Evolutionary conservation across 1,140 invertebrate species (phyloP), one percentile per base, ranked within the genome.

Genomic region (Drosophila funebris): DNA sequence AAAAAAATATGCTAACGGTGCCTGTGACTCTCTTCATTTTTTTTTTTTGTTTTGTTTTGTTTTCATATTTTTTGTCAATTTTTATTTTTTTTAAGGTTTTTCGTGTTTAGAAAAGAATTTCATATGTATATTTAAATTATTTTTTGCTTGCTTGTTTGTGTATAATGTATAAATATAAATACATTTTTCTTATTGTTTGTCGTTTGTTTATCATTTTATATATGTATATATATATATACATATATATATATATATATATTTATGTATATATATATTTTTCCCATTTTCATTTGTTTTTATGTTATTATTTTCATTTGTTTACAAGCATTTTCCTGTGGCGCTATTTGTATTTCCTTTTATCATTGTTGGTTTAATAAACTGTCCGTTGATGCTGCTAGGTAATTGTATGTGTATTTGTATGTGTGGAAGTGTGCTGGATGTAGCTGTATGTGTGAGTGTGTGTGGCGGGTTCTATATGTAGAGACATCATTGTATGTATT

Each of bases 1-100:
- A 81, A 85, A 83, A 83, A 87, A 85, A 81, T 81, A 87, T 82
- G 78, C 78, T 82, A 88, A 87, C 82, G 78, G 83, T 85, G 82
- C 82, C 78, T 69, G 77, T 87, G 75, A 58, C 62, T 72, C 62
- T 87, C 63, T 66, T 60, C 31, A n/a, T 18, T 9, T 64, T 13
- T 31, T 43, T 24, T 33, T 39, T 27, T 37, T 56, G 14, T 61
- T 67, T 41, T 29, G 31, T 14, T 33, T 24, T 27, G 14, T 50
- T 5, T 52, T 54, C 39, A 8, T 39, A 11, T n/a, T 24, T 54
- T 52, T 54, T 29, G 36, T 44, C 27, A 18, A n/a, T 31, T 20
- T 63, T 56, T 33, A 9, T n/a, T 16, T 27, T 41, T 37, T 46
- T 27, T 29, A 11, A 6, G 22, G 11, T 70, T 36, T 27, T 70